Base-by-base conservation (phyloP, 2,888 invertebrate species). In the Sipha maydis region DNA sequence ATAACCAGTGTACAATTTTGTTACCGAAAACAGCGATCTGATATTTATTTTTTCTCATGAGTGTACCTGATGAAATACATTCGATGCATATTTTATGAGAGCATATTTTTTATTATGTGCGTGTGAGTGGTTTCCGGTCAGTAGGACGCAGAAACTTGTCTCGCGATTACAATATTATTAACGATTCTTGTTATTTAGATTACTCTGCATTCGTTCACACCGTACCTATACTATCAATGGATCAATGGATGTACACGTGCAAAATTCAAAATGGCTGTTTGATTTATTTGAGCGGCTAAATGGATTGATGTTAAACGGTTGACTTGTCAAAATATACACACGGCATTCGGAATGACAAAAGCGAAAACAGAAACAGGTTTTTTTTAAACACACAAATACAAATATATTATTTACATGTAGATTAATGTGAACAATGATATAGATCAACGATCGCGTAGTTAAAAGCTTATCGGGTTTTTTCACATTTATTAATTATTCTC, bases 331-430 rank as follows among this genome's bases (percentile, higher is more conserved):
- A 85, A 77, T 41, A 41, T 7, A 3, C 25, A 38, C 34, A 83
- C 38, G 38, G 54, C 41, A 31, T 83, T 73, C n/a, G 54, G 31
- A 3, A 34, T 28, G 75, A 61, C 75, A 85, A 85, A 85, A 85
- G 61, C 84, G 84, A 85, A 85, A 85, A 85, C 67, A 41, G 25
- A 84, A 85, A 85, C 84, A 1, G 84, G 84, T 85, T 85, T 85
- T 85, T 85, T 3, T 34, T 3, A 31, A 48, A 21, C 25, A 25
- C 0, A 61, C 25, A 28, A 1, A 69, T 9, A 69, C 28, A 61
- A 7, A 61, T 69, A 69, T 28, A 69, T 48, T 28, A 69, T 28
- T 8, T 17, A 28, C 25, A 28, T 69, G 69, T 28, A 19, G 14
- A 71, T 76, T 48, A n/a, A 80, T 21, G 31, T 48, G 9, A 71